Evolutionary conservation across 2,888 invertebrate species (phyloP).

Genomic region (Pachliopta kotzebuea): DNA sequence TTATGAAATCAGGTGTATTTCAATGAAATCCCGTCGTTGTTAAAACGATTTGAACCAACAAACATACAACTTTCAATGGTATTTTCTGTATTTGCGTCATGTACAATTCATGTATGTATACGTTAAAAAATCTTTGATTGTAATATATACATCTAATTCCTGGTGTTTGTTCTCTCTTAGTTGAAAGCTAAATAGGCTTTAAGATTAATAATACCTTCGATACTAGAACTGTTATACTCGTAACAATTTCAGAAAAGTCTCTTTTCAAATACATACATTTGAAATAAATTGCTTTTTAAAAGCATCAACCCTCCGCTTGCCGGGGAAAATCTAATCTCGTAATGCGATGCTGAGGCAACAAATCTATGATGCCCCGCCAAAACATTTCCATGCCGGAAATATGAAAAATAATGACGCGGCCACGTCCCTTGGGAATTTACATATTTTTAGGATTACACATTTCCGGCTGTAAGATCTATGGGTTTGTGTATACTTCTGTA

Average conservation of each 20-base stretch:
- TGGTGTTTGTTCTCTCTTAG: too few relatives aligned
- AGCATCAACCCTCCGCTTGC: constrained; percentile 16
- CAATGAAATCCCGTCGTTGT: too few relatives aligned
- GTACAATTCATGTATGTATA: too few relatives aligned
- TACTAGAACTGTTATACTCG: background rate
- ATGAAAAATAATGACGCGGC: constrained; percentile 7
- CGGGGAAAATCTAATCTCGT: constrained; percentile 23
- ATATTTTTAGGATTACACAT: constrained; percentile 8
- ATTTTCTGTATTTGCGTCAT: too few relatives aligned
- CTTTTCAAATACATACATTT: background rate
- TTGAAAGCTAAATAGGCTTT: too few relatives aligned
- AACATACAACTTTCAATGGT: too few relatives aligned
- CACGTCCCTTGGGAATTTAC: constrained; percentile 3
- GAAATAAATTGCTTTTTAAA: constrained; percentile 25
- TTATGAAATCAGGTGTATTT: too few relatives aligned
- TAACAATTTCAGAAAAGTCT: background rate
- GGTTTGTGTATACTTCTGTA: background rate
- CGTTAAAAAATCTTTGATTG: too few relatives aligned
- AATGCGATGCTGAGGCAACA: constrained; percentile 20
- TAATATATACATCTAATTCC: too few relatives aligned
- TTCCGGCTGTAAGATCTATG: constrained; percentile 1
- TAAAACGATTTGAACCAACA: too few relatives aligned
- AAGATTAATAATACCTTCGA: background rate
- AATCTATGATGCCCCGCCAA: constrained; percentile 12
- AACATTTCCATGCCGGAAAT: constrained; percentile 16